Evolutionary conservation across 2,888 invertebrate species (phyloP).

Genomic region (Hirtodrosophila confusa): DNA sequence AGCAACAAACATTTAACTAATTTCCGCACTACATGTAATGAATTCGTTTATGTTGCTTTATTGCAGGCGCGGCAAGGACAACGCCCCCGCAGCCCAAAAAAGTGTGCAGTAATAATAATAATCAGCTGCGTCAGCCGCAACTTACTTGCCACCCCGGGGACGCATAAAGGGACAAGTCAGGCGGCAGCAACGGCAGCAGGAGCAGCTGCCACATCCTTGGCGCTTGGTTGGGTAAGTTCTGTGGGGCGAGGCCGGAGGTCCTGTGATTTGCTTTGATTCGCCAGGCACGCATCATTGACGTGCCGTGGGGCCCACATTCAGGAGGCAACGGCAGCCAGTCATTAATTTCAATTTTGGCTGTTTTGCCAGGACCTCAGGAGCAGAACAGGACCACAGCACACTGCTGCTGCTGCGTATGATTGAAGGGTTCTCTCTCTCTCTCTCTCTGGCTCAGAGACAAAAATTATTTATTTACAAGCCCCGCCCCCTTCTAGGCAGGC

Average conservation of each 20-base stretch:
- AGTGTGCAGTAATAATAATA: slow-evolving; percentile 49
- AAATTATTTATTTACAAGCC: slow-evolving; percentile 72
- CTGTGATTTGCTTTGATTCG: slow-evolving; percentile 63
- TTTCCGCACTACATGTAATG: slow-evolving; percentile 46
- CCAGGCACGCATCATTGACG: slow-evolving; percentile 65
- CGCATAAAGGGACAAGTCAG: background rate
- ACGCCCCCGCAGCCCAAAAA: slow-evolving; percentile 4
- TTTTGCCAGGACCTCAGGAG: slow-evolving; percentile 9
- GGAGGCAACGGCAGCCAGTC: slow-evolving; percentile 44
- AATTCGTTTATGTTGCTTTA: slow-evolving; percentile 43
- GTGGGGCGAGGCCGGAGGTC: background rate
- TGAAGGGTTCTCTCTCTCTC: slow-evolving; percentile 38
- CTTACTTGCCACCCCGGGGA: slow-evolving; percentile 1
- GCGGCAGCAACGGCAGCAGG: slow-evolving; percentile 1
- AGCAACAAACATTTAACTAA: slow-evolving; percentile 55
- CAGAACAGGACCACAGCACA: background rate
- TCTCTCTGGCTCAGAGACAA: slow-evolving; percentile 44
- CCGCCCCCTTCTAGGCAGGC: background rate
- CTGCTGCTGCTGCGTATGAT: slow-evolving; percentile 17
- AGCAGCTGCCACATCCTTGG: slow-evolving; percentile 6
- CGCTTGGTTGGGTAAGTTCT: slow-evolving; percentile 9
- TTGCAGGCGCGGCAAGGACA: slow-evolving; percentile 29
- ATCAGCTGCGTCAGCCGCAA: slow-evolving; percentile 46
- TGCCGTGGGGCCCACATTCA: slow-evolving; percentile 44
- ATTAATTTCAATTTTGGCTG: slow-evolving; percentile 70